Base-by-base conservation (phyloP, 2,797 vertebrate species). In the Melanotaenia nigrans region DNA sequence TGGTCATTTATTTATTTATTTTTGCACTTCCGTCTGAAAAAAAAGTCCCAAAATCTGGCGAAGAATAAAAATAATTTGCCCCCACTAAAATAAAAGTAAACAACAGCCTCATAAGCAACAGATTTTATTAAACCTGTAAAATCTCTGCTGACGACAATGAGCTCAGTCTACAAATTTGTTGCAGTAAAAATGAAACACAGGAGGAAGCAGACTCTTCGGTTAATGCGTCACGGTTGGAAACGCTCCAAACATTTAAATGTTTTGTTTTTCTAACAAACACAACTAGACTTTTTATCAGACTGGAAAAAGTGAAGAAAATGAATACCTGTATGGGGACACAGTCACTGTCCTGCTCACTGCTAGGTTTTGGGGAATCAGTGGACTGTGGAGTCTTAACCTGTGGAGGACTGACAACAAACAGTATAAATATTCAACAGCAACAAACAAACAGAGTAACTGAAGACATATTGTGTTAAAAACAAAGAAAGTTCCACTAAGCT, bases 321-420 rank as follows among this genome's bases (percentile, higher is more conserved):
- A 24, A 38, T 80, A 94, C 93, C 92, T 94, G 94, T 79, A 93
- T 94, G 61, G 89, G 87, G 55, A 93, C 79, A 61, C 92, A 93
- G 71, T 94, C 93, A n/a, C 92, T 92, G 84, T 93, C 92, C 24
- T 90, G 89, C 55, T 94, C 92, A 81, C 92, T 94, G 2, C 53
- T 35, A 51, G 90, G 68, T 74, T 86, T 86, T 1, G 90, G 91
- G 36, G 92, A 93, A 56, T 64, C 83, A 32, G 73, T 72, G 33
- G 88, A 85, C 76, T 74, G 88, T 36, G 93, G 90, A 18, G 90
- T 90, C 61, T 68, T 59, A 18, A 67, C 84, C 79, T 89, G 91
- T 1, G 89, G 85, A 81, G 94, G 91, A 85, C 94, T 94, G 78
- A 83, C 32, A 76, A 64, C 28, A 51, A 30, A 70, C 16, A 47